Conservation (phyloP, 37 sponge, comb jelly and placozoan genomes). For the Halisarca cf. caerulea region DNA sequence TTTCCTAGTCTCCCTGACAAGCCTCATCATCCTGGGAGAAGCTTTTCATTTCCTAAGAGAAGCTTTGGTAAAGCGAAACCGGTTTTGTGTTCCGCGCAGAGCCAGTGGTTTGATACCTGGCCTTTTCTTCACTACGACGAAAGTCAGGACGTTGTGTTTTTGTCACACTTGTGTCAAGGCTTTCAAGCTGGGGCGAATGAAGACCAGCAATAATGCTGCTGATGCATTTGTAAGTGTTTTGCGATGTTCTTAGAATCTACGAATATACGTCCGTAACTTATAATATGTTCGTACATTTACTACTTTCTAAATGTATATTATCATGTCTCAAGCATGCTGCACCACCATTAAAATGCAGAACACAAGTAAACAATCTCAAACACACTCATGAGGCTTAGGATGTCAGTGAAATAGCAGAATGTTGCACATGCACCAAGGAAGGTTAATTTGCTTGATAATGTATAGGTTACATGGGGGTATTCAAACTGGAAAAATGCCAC, state of each 20-base stretch:
- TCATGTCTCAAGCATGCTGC: too few species aligned
- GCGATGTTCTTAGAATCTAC: too few species aligned
- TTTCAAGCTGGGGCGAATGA: conserved; percentile 17
- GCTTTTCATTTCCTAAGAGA: background rate
- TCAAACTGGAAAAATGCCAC: conserved; percentile 74
- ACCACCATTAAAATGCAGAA: too few species aligned
- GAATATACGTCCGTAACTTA: too few species aligned
- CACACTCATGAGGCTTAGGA: too few species aligned
- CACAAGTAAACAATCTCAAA: too few species aligned
- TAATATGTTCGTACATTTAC: too few species aligned
- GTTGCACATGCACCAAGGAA: too few species aligned
- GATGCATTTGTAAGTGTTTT: conserved; percentile 42
- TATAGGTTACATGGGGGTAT: conserved; percentile 40
- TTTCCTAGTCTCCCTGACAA: background rate
- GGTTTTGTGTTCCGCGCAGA: background rate
- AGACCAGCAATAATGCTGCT: conserved; percentile 35
- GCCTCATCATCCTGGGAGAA: background rate
- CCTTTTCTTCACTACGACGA: conserved; percentile 57
- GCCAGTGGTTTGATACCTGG: conserved; percentile 24
- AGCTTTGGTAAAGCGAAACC: background rate
- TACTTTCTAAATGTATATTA: too few species aligned
- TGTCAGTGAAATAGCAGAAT: too few species aligned
- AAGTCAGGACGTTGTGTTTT: conserved; percentile 54
- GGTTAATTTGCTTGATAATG: too few species aligned
- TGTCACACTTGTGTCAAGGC: conserved; percentile 57